Base-by-base conservation (phyloP, 2,888 invertebrate genomes). In the Rhimphoctona megacephalus region DNA sequence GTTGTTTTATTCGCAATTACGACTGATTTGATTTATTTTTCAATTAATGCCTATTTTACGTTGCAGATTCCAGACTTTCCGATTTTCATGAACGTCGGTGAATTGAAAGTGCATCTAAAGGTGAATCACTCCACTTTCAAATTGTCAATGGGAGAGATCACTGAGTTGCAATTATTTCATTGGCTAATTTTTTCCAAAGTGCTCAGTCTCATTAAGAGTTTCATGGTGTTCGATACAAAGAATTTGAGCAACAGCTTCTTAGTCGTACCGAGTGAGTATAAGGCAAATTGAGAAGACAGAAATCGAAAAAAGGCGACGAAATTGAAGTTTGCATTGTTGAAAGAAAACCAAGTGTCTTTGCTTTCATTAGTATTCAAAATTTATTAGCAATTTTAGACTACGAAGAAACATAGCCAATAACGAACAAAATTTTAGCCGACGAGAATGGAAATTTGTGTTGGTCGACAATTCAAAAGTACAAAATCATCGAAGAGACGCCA, bases 111-210 rank as follows among this genome's bases (percentile, higher is more conserved):
- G 0, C 91, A 94, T 0, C 89, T 97, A 0, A 90, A 94, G 73
- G 93, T 94, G 36, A 96, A 96, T 92, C 93, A 95, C 76, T 93
- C 94, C 0, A 93, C 92, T 2, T 88, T 96, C 0, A 83, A 83
- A 0, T 92, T 97, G 6, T 93, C 94, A 2, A 80, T 92, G 0
- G 91, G 94, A 0, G 93, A 97, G 87, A 93, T 98, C 67, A 89
- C 94, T 0, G 90, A 93, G 33, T 90, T 97, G 85, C 95, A 94
- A 91, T 94, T 95, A 25, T 98, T 98, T 92, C 98, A 98, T 92
- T 95, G 95, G 67, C 96, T 97, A 91, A 88, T 98, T n/a, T 98
- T 98, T 92, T 95, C 95, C 9, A 96, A 97, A 93, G 95, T 98
- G 1, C 93, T 98, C 30, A 94, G 95, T 17, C 92, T 97, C 0